Percentiles rank a stretch among this genome's conserved stretches.
Evolutionary conservation across 2,888 invertebrate genomes (phyloP).

Genomic region (Exephanes ischioxanthus): DNA sequence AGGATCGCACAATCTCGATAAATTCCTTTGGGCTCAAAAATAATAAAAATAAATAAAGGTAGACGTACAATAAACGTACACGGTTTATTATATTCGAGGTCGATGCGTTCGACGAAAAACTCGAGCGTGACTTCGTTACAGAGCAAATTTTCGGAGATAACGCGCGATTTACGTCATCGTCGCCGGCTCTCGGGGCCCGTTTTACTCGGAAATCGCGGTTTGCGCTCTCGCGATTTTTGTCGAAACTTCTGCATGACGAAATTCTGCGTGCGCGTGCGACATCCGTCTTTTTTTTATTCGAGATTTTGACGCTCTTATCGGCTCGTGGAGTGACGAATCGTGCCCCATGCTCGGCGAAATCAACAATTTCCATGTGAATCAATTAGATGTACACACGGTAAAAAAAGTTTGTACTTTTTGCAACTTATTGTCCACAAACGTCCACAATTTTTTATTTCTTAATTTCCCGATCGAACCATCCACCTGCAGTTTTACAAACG

Average conservation of each 20-base stretch:
- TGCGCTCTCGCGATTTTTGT: conserved; percentile 27
- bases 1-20: conserved; percentile 37
- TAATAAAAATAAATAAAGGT: neutral
- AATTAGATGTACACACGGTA: neutral
- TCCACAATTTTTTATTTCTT: too few relatives aligned
- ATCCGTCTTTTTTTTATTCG: neutral
- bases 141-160: conserved; percentile 69
- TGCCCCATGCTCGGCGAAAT: neutral
- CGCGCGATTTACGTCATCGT: conserved; percentile 66
- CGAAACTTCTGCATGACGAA: conserved; percentile 23
- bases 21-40: conserved; percentile 21
- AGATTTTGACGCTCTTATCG: conserved; percentile 18
- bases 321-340: neutral
- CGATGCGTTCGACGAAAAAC: conserved; percentile 50
- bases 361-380: neutral
- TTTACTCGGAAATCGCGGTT: conserved; percentile 48
- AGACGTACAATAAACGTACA: conserved; percentile 28
- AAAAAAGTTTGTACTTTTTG: too few relatives aligned
- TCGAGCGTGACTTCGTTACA: conserved; percentile 58
- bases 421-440: too few relatives aligned
- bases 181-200: conserved; percentile 19
- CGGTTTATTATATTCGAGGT: conserved; percentile 12
- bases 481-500: too few relatives aligned
- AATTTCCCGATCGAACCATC: neutral
- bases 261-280: neutral